Conservation (phyloP, 2,113 vertebrate genomes). For the Elaphurus davidianus region DNA sequence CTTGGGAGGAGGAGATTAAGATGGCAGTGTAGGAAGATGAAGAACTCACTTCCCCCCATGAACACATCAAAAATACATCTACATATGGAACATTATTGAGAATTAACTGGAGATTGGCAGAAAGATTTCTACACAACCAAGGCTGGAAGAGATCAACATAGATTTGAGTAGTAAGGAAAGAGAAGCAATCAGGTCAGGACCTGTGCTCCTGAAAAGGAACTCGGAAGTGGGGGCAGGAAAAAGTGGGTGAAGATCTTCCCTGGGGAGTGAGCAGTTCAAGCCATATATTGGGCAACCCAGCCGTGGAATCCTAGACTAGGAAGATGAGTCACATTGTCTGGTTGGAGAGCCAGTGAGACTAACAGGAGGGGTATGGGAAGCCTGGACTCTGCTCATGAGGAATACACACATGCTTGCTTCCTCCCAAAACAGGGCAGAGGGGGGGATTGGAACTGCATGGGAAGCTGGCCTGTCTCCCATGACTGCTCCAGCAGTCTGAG, state of each 20-base stretch:
- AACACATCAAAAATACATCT: neutral
- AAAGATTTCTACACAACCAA: neutral
- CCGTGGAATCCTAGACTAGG: neutral
- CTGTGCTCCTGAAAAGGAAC: neutral
- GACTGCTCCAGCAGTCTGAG: neutral
- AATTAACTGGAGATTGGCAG: neutral
- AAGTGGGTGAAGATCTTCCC: neutral
- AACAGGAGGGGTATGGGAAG: neutral
- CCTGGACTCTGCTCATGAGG: neutral
- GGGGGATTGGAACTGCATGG: accelerated
- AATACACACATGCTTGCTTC: neutral
- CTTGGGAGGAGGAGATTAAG: neutral
- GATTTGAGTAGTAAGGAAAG: neutral
- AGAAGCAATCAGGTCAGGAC: neutral
- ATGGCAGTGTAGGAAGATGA: neutral
- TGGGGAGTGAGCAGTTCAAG: neutral
- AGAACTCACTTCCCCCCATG: neutral
- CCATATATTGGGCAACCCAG: neutral
- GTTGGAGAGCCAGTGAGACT: neutral
- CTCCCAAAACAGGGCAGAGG: neutral
- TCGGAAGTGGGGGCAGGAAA: neutral
- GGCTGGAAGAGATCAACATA: neutral
- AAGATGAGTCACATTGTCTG: neutral
- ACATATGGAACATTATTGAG: neutral
- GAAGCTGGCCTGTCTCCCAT: neutral